Percentiles rank a stretch among this genome's conserved stretches.
These are phyloP conservation scores for Strigamia transsilvanica DNA, from an alignment of 2,888 invertebrate species.

Conservation along the genomic window DNA sequence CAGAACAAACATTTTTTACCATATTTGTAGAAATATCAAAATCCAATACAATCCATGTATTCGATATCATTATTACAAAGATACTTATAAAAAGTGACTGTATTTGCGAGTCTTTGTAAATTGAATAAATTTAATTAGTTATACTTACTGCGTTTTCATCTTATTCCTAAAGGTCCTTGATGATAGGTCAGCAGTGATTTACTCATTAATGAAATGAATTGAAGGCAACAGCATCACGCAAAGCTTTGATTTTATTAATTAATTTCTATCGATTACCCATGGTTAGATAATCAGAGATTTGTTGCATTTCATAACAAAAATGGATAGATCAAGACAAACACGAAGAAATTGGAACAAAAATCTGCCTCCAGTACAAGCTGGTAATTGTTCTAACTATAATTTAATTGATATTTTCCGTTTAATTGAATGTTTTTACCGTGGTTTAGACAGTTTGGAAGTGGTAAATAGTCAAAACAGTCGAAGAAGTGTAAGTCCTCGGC, in stretches of 20 bases:
- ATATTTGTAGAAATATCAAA: slow-evolving; percentile 29
- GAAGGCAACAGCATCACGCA: not conserved
- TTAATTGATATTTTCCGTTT: not conserved
- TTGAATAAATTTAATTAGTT: slow-evolving; percentile 43
- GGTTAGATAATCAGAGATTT: slow-evolving; percentile 34
- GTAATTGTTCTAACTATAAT: not conserved
- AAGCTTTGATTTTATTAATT: not conserved
- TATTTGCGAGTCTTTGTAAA: slow-evolving; percentile 35
- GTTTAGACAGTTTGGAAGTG: slow-evolving; percentile 1
- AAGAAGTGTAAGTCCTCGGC: not conserved
- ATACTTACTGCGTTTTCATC: not conserved
- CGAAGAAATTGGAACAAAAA: slow-evolving; percentile 28
- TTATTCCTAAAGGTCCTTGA: not conserved
- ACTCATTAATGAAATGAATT: slow-evolving; percentile 3
- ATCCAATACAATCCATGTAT: slow-evolving; percentile 10
- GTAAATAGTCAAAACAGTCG: not conserved
- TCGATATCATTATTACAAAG: slow-evolving; percentile 27
- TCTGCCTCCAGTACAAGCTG: not conserved
- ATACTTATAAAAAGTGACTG: not conserved
- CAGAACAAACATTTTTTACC: not conserved
- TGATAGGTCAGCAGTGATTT: not conserved
- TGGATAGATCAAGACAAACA: slow-evolving; percentile 3
- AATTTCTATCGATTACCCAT: slow-evolving; percentile 11
- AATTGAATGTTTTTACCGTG: not conserved
- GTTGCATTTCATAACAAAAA: not conserved